phyloP scores from a whole-genome alignment of 2,113 vertebrate genomes.

The Rhea pennata region DNA sequence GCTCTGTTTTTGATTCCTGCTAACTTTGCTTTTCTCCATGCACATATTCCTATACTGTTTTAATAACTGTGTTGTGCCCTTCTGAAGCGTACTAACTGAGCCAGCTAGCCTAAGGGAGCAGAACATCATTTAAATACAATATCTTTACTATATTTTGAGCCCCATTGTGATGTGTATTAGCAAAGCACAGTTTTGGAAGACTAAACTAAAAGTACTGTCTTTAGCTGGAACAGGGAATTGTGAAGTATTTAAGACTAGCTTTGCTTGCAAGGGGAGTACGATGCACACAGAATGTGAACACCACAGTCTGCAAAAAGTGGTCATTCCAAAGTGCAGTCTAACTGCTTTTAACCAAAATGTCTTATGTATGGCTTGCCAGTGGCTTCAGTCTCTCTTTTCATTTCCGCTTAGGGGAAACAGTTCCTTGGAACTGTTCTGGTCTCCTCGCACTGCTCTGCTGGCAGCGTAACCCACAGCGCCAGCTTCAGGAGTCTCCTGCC shows the following conservation, averaged over 20 bases:
- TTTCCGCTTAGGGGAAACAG: conserved; percentile 23
- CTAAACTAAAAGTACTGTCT: background rate
- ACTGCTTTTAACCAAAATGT: conserved; percentile 28
- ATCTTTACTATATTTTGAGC: background rate
- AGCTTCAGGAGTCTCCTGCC: conserved; percentile 22
- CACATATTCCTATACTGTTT: background rate
- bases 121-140: background rate
- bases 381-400: conserved; percentile 39
- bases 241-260: background rate
- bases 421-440: conserved; percentile 39
- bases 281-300: background rate
- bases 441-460: conserved; percentile 8
- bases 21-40: background rate
- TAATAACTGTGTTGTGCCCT: background rate
- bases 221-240: background rate
- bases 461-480: background rate
- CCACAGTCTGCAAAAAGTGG: background rate
- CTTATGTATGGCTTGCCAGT: conserved; percentile 33
- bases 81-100: background rate
- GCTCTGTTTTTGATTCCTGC: background rate
- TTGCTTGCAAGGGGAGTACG: background rate
- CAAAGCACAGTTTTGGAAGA: background rate
- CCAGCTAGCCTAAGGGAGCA: background rate
- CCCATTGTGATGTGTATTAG: background rate
- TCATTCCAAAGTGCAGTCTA: conserved; percentile 22